Conservation (phyloP, 2,113 vertebrate genomes). For the Lates calcarifer region DNA sequence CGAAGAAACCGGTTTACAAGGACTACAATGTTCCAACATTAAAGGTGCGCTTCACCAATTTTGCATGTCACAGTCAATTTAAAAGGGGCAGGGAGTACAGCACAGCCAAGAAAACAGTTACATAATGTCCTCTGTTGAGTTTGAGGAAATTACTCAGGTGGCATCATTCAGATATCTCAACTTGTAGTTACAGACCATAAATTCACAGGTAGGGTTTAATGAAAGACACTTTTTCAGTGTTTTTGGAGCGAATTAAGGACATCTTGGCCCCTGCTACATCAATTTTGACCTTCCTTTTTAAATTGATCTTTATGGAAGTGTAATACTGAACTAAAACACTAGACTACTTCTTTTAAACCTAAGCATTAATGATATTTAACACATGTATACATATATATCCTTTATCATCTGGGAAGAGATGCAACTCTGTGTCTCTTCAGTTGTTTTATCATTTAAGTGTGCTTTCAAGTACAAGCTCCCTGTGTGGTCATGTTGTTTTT, state of each 20-base stretch:
- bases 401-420: slow-evolving; percentile 1
- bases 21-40: slow-evolving; percentile 7
- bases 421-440: not conserved
- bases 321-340: not conserved
- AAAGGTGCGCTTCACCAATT: slow-evolving; percentile 15
- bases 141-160: not conserved
- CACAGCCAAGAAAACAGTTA: not conserved
- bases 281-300: not conserved
- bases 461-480: slow-evolving; percentile 12
- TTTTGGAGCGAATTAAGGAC: not conserved
- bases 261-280: not conserved
- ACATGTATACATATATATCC: too few relatives aligned
- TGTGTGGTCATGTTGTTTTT: slow-evolving; percentile 7
- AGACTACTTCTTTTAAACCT: not conserved
- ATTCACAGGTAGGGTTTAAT: not conserved
- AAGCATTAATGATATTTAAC: not conserved
- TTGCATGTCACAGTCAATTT: not conserved
- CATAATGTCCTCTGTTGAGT: not conserved
- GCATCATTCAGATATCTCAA: not conserved
- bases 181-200: not conserved
- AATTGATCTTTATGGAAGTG: not conserved
- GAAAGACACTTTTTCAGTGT: not conserved
- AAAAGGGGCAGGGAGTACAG: not conserved
- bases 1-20: not conserved
- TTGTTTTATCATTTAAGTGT: slow-evolving; percentile 31